Conservation (phyloP, 2,797 vertebrate genomes). For the Darevskia mixta region DNA sequence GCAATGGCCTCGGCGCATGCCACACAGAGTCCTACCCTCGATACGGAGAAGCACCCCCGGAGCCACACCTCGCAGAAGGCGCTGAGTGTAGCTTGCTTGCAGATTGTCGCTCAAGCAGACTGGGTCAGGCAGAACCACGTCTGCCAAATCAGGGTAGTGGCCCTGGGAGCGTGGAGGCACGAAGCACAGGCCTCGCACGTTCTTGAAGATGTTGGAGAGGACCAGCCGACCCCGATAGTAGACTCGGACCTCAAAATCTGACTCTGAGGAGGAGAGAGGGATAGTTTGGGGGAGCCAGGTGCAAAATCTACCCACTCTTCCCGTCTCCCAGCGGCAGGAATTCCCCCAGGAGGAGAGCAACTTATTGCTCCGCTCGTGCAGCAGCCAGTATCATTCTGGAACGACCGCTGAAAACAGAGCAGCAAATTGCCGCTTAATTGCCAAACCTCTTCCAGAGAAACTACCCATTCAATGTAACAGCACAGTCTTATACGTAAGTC, state of each 20-base stretch:
- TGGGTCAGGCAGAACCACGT: conserved; percentile 82
- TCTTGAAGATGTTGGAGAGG: conserved; percentile 74
- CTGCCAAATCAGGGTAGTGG: conserved; percentile 59
- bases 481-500: too few relatives aligned
- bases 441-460: background rate
- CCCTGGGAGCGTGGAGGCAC: conserved; percentile 67
- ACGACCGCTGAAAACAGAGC: background rate
- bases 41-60: conserved; percentile 80
- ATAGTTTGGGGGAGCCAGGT: background rate
- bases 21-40: conserved; percentile 66
- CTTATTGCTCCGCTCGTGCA: background rate
- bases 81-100: conserved; percentile 76
- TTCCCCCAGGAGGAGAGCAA: background rate
- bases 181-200: conserved; percentile 81
- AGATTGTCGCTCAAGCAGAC: conserved; percentile 71
- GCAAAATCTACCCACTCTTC: background rate
- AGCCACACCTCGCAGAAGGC: conserved; percentile 81
- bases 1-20: conserved; percentile 79
- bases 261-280: conserved; percentile 66
- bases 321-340: background rate
- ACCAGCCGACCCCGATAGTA: conserved; percentile 86
- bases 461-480: background rate
- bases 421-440: background rate
- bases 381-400: background rate
- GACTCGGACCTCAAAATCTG: conserved; percentile 80